Percentiles rank a stretch among this genome's conserved stretches.
These are phyloP conservation scores for Cepphus grylle DNA, from an alignment of 2,113 vertebrate species.

Conservation along the genomic window DNA sequence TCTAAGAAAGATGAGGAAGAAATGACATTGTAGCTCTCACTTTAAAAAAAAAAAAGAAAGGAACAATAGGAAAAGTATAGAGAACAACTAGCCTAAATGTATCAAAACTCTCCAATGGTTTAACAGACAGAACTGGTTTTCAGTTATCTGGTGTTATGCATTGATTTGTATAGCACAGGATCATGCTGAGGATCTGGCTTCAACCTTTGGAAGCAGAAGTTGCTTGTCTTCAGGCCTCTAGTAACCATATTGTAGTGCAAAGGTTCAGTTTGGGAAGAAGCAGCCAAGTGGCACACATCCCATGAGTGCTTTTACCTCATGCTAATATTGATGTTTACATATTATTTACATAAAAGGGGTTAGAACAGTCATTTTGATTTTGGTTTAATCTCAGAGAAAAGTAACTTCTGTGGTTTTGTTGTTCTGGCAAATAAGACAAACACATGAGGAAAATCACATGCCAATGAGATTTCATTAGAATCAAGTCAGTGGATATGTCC, in stretches of 20 bases:
- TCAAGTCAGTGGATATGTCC: neutral
- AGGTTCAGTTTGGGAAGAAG: neutral
- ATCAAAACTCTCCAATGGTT: neutral
- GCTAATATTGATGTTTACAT: neutral
- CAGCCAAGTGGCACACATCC: neutral
- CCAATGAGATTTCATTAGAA: neutral
- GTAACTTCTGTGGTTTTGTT: conserved; percentile 3
- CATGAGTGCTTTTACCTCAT: neutral
- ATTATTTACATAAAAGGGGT: neutral
- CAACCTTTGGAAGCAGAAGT: conserved; percentile 2
- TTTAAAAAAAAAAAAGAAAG: neutral
- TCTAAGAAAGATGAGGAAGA: neutral
- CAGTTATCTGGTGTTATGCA: neutral
- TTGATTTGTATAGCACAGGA: neutral
- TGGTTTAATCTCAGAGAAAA: conserved; percentile 17
- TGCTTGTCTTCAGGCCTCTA: neutral
- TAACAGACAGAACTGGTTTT: neutral
- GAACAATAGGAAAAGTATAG: neutral
- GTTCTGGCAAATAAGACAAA: neutral
- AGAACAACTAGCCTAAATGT: neutral
- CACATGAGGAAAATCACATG: neutral
- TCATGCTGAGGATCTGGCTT: neutral
- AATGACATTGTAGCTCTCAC: neutral
- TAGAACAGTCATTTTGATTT: neutral
- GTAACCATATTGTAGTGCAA: neutral